Evolutionary conservation across 1,140 invertebrate species (phyloP).

Genomic region (Drosophila tani): DNA sequence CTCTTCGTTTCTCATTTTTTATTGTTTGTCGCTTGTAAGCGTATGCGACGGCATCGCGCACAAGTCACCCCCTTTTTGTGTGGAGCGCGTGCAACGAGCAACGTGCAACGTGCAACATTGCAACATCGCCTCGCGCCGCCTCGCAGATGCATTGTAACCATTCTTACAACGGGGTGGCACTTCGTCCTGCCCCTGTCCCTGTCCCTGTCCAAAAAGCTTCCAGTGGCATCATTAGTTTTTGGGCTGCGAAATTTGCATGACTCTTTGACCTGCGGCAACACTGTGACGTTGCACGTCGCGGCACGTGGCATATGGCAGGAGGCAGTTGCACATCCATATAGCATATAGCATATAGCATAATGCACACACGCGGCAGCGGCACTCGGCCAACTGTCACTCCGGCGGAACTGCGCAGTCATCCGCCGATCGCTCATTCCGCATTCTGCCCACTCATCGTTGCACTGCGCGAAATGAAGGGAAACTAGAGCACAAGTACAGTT

Average conservation of each 20-base stretch:
- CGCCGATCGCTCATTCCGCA: constrained; percentile 49
- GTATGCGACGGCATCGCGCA: not conserved
- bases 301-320: constrained; percentile 15
- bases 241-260: constrained; percentile 53
- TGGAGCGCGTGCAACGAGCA: constrained; percentile 9
- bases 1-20: constrained; percentile 13
- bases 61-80: constrained; percentile 42
- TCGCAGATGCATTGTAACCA: constrained; percentile 32
- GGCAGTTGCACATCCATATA: not conserved
- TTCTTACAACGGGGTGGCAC: constrained; percentile 10
- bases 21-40: constrained; percentile 43
- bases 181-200: not conserved
- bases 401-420: constrained; percentile 58
- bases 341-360: constrained; percentile 7
- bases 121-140: constrained; percentile 28
- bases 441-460: constrained; percentile 65
- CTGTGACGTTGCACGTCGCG: constrained; percentile 15
- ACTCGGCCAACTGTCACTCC: constrained; percentile 47
- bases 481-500: not conserved
- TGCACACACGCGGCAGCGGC: constrained; percentile 11
- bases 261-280: constrained; percentile 57
- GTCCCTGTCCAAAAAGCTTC: constrained; percentile 20
- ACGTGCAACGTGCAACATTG: constrained; percentile 29
- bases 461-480: not conserved
- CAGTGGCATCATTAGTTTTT: constrained; percentile 41